phyloP scores from a whole-genome alignment of 2,797 vertebrate genomes.

The Poliocrania exsul region DNA sequence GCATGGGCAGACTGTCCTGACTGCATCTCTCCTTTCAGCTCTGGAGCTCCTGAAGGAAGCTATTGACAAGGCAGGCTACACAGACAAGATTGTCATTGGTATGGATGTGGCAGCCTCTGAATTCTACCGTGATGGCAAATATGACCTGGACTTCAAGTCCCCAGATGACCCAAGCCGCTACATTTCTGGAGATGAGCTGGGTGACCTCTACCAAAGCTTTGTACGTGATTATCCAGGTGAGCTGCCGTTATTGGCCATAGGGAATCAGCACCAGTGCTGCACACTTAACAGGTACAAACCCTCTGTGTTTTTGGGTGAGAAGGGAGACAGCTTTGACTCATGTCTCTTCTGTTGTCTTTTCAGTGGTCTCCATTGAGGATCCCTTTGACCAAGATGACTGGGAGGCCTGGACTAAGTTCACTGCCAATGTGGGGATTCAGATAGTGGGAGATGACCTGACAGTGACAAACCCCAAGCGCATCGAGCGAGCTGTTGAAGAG shows the following conservation, averaged over 20 bases:
- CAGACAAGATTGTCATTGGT: conserved; percentile 92
- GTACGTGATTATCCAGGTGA: conserved; percentile 92
- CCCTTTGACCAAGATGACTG: conserved; percentile 96
- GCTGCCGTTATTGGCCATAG: background rate
- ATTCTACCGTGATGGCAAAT: conserved; percentile 90
- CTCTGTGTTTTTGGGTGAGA: background rate
- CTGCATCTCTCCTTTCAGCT: conserved; percentile 69
- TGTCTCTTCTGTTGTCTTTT: background rate
- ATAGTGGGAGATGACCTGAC: conserved; percentile 93
- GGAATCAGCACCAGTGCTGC: background rate
- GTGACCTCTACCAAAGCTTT: conserved; percentile 90
- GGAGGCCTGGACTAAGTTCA: conserved; percentile 92
- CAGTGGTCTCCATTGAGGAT: conserved; percentile 94
- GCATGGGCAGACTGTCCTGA: background rate
- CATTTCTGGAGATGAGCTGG: conserved; percentile 88
- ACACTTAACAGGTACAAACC: background rate
- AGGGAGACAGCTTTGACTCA: background rate
- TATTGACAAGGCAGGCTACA: conserved; percentile 91
- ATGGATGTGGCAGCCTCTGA: conserved; percentile 94
- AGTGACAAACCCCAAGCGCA: conserved; percentile 91
- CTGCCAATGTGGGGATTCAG: conserved; percentile 89
- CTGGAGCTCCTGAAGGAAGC: conserved; percentile 92
- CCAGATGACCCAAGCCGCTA: conserved; percentile 87
- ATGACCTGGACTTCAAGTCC: conserved; percentile 94
- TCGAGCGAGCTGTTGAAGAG: conserved; percentile 88